Evolutionary conservation across 2,888 invertebrate species (phyloP).

Genomic region (Parelbella ahira): DNA sequence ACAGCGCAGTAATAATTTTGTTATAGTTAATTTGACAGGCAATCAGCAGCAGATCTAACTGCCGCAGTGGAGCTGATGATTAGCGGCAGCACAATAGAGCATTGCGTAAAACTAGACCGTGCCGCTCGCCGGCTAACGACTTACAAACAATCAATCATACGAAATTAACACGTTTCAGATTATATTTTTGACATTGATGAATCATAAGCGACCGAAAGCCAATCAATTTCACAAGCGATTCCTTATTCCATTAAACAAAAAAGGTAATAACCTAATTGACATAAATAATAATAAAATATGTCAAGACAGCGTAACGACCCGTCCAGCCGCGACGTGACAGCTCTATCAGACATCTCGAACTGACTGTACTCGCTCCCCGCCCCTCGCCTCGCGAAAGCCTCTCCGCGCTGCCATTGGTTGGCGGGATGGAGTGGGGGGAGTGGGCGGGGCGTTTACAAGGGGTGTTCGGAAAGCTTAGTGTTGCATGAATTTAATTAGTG

Average conservation of each 20-base stretch:
- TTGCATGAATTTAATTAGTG: slow-evolving; percentile 81
- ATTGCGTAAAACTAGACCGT: slow-evolving; percentile 75
- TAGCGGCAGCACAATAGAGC: slow-evolving; percentile 51
- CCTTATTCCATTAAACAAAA: slow-evolving; percentile 80
- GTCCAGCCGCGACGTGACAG: slow-evolving; percentile 76
- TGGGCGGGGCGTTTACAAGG: slow-evolving; percentile 44
- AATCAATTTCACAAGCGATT: slow-evolving; percentile 79
- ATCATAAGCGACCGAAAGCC: slow-evolving; percentile 77
- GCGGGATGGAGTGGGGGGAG: slow-evolving; percentile 36
- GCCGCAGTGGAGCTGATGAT: slow-evolving; percentile 33
- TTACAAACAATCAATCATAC: slow-evolving; percentile 73
- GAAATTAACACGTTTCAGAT: slow-evolving; percentile 77
- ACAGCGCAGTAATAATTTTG: slow-evolving; percentile 21
- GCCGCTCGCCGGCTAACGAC: slow-evolving; percentile 58
- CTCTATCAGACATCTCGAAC: slow-evolving; percentile 74
- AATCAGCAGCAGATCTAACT: slow-evolving; percentile 48
- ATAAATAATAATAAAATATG: slow-evolving; percentile 81
- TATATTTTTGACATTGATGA: slow-evolving; percentile 76
- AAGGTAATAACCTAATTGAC: slow-evolving; percentile 79
- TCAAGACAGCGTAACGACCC: slow-evolving; percentile 75
- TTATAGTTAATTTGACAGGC: slow-evolving; percentile 49
- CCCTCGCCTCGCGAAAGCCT: slow-evolving; percentile 41
- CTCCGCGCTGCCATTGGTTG: slow-evolving; percentile 46
- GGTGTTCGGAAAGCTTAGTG: slow-evolving; percentile 69
- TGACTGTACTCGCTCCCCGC: slow-evolving; percentile 55